These are phyloP conservation scores for Otolemur crassicaudatus DNA, from an alignment of 2,797 vertebrate genomes.

Conservation along the genomic window DNA sequence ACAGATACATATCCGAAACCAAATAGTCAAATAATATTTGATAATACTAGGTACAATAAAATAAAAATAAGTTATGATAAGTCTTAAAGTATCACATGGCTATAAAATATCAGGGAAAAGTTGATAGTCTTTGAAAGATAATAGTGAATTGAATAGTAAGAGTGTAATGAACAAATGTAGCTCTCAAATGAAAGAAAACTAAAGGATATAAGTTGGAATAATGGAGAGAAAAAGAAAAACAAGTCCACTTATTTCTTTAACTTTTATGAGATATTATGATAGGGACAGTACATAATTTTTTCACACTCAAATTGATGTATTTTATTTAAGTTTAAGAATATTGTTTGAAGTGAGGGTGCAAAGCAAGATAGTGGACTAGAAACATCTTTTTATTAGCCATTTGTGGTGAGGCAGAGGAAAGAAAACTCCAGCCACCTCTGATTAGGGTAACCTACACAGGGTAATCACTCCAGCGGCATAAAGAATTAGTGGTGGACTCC, in stretches of 20 bases:
- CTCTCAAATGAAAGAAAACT: background rate
- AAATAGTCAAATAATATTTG: background rate
- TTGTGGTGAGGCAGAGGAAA: too few relatives aligned
- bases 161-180: background rate
- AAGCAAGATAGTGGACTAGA: too few relatives aligned
- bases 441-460: too few relatives aligned
- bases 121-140: background rate
- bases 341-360: background rate
- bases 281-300: background rate
- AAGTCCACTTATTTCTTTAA: background rate
- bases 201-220: background rate
- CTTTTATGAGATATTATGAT: background rate
- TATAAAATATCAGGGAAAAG: background rate
- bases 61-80: background rate
- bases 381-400: too few relatives aligned
- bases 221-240: background rate
- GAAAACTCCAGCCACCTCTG: too few relatives aligned
- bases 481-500: too few relatives aligned
- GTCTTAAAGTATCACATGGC: background rate
- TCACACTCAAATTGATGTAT: background rate
- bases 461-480: too few relatives aligned
- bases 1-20: background rate
- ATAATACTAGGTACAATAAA: background rate
- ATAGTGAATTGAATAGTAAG: background rate
- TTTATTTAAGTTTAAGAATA: background rate